Evolutionary conservation across 1,140 invertebrate species (phyloP).

Genomic region (Cotesia glomerata): DNA sequence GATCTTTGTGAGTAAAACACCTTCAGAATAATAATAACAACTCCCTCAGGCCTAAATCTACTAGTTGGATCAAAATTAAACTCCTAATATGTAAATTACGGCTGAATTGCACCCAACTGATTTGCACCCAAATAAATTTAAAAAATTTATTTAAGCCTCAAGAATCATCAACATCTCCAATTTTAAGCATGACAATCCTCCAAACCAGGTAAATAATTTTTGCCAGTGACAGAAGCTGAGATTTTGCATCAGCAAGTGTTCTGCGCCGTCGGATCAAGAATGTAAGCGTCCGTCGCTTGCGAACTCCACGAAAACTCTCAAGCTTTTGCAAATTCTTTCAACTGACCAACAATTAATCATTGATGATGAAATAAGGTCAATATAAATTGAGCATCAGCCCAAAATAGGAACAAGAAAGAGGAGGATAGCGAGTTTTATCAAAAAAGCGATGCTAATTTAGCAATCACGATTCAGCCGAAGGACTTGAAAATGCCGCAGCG

Average conservation of each 20-base stretch:
- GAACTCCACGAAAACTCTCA: not conserved
- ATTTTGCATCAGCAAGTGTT: too few species aligned
- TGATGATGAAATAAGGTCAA: conserved; percentile 1
- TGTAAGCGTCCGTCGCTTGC: conserved; percentile 16
- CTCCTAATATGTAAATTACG: too few species aligned
- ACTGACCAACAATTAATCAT: not conserved
- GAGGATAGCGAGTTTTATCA: not conserved
- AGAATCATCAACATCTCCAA: too few species aligned
- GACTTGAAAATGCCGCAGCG: conserved; percentile 74
- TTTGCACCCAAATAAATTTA: too few species aligned
- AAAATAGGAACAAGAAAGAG: not conserved
- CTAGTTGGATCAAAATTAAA: not conserved
- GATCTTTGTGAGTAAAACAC: conserved; percentile 29
- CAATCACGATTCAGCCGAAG: conserved; percentile 33
- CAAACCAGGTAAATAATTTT: too few species aligned
- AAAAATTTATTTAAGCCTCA: too few species aligned
- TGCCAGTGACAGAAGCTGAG: too few species aligned
- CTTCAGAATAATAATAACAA: conserved; percentile 4
- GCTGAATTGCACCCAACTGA: too few species aligned
- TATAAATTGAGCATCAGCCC: not conserved
- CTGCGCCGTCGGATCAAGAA: not conserved
- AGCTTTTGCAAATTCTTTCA: too few species aligned
- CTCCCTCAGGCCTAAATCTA: not conserved
- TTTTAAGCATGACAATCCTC: too few species aligned
- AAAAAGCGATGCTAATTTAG: conserved; percentile 24